Conservation (phyloP, 2,113 vertebrate species). For the Paralichthys olivaceus region DNA sequence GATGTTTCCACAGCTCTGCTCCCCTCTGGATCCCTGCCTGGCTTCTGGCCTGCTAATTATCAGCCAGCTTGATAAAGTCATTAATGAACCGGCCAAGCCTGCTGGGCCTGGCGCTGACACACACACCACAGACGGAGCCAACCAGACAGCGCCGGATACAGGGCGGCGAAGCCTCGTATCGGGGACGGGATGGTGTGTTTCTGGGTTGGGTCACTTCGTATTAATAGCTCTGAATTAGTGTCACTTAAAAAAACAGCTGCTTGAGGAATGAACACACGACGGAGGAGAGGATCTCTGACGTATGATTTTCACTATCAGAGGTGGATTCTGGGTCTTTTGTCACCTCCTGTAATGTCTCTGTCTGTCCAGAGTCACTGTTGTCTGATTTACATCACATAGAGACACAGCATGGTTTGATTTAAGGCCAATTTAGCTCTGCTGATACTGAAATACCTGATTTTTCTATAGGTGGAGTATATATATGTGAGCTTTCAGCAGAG, state of each 20-base stretch:
- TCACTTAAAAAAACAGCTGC: slow-evolving; percentile 46
- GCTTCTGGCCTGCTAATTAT: slow-evolving; percentile 58
- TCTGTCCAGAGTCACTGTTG: not conserved
- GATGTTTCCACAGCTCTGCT: slow-evolving; percentile 14
- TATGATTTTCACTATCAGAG: not conserved
- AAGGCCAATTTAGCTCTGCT: too few relatives aligned
- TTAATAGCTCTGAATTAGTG: slow-evolving; percentile 65
- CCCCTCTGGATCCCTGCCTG: slow-evolving; percentile 16
- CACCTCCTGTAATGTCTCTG: not conserved
- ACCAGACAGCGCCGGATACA: slow-evolving; percentile 22
- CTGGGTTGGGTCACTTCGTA: slow-evolving; percentile 56
- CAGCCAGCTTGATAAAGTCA: slow-evolving; percentile 73
- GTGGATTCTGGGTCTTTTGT: not conserved
- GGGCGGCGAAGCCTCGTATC: slow-evolving; percentile 30
- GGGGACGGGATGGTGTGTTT: slow-evolving; percentile 58
- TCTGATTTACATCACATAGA: too few relatives aligned
- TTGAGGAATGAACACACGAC: not conserved
- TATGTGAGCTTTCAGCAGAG: too few relatives aligned
- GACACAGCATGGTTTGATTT: too few relatives aligned
- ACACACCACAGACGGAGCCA: slow-evolving; percentile 8
- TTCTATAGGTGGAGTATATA: too few relatives aligned
- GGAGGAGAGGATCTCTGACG: not conserved
- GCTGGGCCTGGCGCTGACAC: slow-evolving; percentile 54
- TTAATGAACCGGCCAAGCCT: slow-evolving; percentile 67
- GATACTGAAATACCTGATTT: too few relatives aligned